Conservation (phyloP, 2,888 invertebrate species). For the Aradus depressus region DNA sequence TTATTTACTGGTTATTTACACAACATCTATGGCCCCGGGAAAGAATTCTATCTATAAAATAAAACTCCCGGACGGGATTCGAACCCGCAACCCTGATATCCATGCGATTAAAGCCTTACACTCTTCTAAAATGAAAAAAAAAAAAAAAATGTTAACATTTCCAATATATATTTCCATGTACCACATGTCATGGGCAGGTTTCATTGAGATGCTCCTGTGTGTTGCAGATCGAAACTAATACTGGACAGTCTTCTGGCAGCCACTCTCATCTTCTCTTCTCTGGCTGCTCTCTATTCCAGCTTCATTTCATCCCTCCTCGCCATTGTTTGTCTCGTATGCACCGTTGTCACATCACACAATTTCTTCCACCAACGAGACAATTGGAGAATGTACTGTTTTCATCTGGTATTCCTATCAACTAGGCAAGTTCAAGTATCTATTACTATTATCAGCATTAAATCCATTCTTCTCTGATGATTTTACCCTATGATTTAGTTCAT, state of each 20-base stretch:
- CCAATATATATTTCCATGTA: too few species aligned
- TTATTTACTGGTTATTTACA: too few species aligned
- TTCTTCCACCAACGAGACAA: constrained; percentile 64
- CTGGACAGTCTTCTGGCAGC: constrained; percentile 38
- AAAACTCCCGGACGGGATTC: too few species aligned
- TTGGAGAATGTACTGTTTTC: constrained; percentile 68
- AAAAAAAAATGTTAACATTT: too few species aligned
- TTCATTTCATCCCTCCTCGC: constrained; percentile 39
- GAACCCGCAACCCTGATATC: too few species aligned
- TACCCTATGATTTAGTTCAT: too few species aligned
- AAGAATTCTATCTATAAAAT: too few species aligned
- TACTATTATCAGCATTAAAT: not conserved
- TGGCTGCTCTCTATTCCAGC: constrained; percentile 28
- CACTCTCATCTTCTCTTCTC: constrained; percentile 36
- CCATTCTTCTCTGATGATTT: not conserved
- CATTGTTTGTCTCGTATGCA: constrained; percentile 48
- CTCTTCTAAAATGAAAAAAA: too few species aligned
- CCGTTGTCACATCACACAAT: constrained; percentile 56
- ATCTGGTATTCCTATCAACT: constrained; percentile 54
- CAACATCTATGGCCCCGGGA: too few species aligned
- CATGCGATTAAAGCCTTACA: too few species aligned
- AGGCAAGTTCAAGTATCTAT: constrained; percentile 38
- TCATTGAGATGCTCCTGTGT: too few species aligned
- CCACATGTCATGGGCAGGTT: too few species aligned
- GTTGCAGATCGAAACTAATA: constrained; percentile 37